phyloP scores from a whole-genome alignment of 2,888 invertebrate species.

The Heliconius ismenius region DNA sequence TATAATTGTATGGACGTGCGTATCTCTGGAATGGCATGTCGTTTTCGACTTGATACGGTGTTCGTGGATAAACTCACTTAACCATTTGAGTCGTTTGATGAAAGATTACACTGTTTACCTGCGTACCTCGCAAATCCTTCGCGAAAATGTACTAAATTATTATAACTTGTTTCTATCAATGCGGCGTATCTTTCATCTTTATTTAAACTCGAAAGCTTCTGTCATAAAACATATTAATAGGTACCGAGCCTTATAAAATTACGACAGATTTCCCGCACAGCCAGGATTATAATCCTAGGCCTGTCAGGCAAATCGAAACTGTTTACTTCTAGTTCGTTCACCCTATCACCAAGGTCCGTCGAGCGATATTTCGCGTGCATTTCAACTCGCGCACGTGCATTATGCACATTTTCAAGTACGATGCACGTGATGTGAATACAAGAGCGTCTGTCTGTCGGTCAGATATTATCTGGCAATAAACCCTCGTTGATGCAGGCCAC shows the following conservation, averaged over 20 bases:
- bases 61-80: constrained; percentile 60
- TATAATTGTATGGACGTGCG: constrained; percentile 52
- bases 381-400: constrained; percentile 63
- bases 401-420: constrained; percentile 70
- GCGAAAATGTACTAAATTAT: constrained; percentile 51
- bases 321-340: constrained; percentile 69
- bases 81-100: constrained; percentile 73
- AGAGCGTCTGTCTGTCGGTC: constrained; percentile 60
- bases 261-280: constrained; percentile 3
- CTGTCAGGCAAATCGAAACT: constrained; percentile 44
- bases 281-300: not conserved
- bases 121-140: constrained; percentile 53
- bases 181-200: constrained; percentile 64
- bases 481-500: constrained; percentile 60
- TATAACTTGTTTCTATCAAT: constrained; percentile 62
- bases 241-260: constrained; percentile 13
- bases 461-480: constrained; percentile 68
- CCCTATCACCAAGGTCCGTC: constrained; percentile 69
- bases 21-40: constrained; percentile 56
- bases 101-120: constrained; percentile 73
- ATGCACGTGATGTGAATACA: constrained; percentile 77
- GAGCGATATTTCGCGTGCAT: constrained; percentile 65
- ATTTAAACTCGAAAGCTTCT: constrained; percentile 42
- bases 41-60: constrained; percentile 58
- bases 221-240: constrained; percentile 17